A percentile compares a stretch with the other conserved stretches of the same genome.
Evolutionary conservation across 2,797 vertebrate genomes (phyloP).

Genomic region (Melanotaenia parkinsoni): DNA sequence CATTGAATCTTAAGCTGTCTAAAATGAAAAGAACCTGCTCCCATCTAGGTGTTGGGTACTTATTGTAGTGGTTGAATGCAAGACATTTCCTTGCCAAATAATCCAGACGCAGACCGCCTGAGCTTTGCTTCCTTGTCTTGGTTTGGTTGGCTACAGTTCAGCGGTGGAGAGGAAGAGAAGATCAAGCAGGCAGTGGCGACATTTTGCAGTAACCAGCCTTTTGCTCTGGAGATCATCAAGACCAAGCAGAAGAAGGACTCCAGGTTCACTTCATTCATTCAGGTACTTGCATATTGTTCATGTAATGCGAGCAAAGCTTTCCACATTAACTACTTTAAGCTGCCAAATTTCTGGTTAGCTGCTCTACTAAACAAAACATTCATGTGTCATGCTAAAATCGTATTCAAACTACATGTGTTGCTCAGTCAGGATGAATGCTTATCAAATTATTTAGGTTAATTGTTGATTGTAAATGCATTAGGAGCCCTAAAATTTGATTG

Average conservation of each 20-base stretch:
- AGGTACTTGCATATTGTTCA: constrained; percentile 77
- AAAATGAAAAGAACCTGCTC: constrained; percentile 38
- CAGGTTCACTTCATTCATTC: constrained; percentile 93
- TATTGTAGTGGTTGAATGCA: constrained; percentile 36
- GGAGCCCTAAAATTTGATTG: not conserved
- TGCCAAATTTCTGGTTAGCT: not conserved
- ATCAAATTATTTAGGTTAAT: not conserved
- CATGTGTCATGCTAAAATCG: not conserved
- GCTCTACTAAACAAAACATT: not conserved
- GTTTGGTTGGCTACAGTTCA: constrained; percentile 85
- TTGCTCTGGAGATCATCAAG: constrained; percentile 97
- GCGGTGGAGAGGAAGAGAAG: constrained; percentile 92
- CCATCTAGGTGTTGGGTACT: constrained; percentile 45
- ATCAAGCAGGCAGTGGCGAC: constrained; percentile 94
- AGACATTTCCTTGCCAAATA: constrained; percentile 51
- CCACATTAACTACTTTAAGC: not conserved
- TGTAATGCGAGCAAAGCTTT: not conserved
- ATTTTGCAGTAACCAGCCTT: constrained; percentile 98
- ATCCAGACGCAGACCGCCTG: constrained; percentile 49
- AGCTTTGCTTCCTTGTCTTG: constrained; percentile 42
- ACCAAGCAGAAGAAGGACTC: constrained; percentile 97
- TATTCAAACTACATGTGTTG: not conserved
- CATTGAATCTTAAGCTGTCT: constrained; percentile 52
- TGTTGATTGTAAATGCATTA: not conserved
- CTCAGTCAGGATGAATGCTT: not conserved